Percentiles rank a stretch among this genome's conserved stretches.
These are phyloP conservation scores for Matsumyia berberina DNA, from an alignment of 2,888 invertebrate species.

Conservation along the genomic window DNA sequence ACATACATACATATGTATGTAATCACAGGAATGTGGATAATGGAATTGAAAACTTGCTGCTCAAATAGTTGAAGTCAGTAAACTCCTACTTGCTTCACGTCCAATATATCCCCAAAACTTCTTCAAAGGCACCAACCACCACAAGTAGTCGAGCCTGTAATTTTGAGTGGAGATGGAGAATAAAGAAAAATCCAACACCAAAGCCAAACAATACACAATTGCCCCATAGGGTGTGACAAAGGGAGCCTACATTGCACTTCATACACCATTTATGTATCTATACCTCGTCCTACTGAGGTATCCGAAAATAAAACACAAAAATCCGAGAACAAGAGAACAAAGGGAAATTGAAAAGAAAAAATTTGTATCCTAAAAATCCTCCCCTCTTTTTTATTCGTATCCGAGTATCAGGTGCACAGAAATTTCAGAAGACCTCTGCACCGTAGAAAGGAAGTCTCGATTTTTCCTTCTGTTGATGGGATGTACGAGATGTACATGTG, in stretches of 20 bases:
- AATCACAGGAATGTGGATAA: neutral
- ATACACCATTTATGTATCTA: constrained; percentile 1
- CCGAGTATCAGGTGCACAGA: constrained; percentile 70
- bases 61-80: too few species aligned
- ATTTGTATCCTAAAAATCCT: constrained; percentile 66
- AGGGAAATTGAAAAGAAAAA: constrained; percentile 19
- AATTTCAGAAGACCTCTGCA: constrained; percentile 36
- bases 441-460: constrained; percentile 36
- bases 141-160: too few species aligned
- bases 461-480: constrained; percentile 24
- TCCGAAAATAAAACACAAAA: constrained; percentile 3
- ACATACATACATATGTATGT: neutral
- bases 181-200: neutral
- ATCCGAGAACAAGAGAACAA: constrained; percentile 10
- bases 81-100: too few species aligned
- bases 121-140: too few species aligned
- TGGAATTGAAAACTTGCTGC: too few species aligned
- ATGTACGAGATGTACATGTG: neutral
- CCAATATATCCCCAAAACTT: too few species aligned
- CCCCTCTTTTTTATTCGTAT: constrained; percentile 74
- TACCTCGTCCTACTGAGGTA: neutral
- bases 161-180: neutral
- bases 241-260: neutral
- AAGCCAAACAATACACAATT: neutral
- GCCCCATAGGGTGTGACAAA: neutral